Evolutionary conservation across 2,797 vertebrate species (phyloP).

Genomic region (Gymnothorax reevesii): DNA sequence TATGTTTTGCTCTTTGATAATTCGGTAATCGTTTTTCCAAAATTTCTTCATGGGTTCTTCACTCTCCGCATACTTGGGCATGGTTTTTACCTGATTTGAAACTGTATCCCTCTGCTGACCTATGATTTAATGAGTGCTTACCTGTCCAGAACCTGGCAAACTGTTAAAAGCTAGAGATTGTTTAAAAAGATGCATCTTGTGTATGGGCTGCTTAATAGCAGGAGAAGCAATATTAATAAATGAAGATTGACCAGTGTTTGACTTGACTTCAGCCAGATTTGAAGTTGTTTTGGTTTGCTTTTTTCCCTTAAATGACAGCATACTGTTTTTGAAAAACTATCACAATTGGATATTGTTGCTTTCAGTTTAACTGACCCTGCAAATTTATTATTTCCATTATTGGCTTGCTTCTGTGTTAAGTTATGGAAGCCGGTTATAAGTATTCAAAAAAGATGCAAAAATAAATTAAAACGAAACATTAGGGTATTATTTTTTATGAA

Average conservation of each 20-base stretch:
- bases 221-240: background rate
- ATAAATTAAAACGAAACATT: background rate
- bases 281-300: slow-evolving; percentile 11
- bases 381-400: background rate
- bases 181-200: background rate
- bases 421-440: background rate
- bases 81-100: background rate
- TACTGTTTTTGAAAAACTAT: background rate
- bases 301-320: background rate
- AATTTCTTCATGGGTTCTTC: background rate
- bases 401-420: background rate
- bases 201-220: background rate
- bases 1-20: background rate
- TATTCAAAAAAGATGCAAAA: background rate
- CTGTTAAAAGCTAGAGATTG: background rate
- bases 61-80: background rate
- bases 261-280: background rate
- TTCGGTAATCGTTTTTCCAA: background rate
- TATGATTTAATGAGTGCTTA: background rate
- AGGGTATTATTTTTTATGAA: background rate
- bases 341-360: background rate
- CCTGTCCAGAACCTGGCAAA: background rate
- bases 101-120: background rate
- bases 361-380: slow-evolving; percentile 1
- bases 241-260: background rate